A percentile compares a stretch with the other conserved stretches of the same genome.
Evolutionary conservation across 2,797 vertebrate genomes (phyloP).

Genomic region (Tympanoctomys barrerae): DNA sequence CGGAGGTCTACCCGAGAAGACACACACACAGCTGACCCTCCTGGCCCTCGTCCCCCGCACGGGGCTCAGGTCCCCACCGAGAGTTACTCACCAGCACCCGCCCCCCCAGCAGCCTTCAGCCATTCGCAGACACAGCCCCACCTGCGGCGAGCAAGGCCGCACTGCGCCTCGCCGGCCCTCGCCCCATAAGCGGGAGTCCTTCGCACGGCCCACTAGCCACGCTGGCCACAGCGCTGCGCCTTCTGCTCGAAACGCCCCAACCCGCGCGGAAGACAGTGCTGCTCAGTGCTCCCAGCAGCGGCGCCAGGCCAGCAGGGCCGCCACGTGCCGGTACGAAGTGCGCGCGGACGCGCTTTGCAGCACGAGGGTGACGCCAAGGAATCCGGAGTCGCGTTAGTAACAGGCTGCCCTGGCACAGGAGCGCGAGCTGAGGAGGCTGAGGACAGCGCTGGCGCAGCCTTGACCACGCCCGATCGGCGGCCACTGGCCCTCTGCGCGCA

Average conservation of each 20-base stretch:
- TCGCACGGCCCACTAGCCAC: not conserved
- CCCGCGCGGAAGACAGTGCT: not conserved
- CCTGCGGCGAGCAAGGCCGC: not conserved
- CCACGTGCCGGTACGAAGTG: not conserved
- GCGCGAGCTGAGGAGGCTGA: conserved; percentile 1
- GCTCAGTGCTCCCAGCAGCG: not conserved
- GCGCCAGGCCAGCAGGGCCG: not conserved
- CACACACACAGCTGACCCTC: not conserved
- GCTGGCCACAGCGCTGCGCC: not conserved
- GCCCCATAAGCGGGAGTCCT: not conserved
- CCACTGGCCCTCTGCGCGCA: not conserved
- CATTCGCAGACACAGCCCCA: not conserved
- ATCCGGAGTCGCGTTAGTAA: not conserved
- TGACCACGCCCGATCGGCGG: not conserved
- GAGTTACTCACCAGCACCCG: not conserved
- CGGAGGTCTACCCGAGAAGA: conserved; percentile 30
- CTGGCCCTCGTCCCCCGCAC: not conserved
- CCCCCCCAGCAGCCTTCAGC: not conserved
- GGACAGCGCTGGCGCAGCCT: conserved; percentile 21
- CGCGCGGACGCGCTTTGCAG: not conserved
- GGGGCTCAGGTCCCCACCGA: not conserved
- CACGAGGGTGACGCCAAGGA: not conserved
- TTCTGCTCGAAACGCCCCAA: not conserved
- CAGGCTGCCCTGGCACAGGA: conserved; percentile 23
- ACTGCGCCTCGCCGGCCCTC: not conserved